A percentile compares a stretch with the other conserved stretches of the same genome.
Evolutionary conservation across 2,113 vertebrate species (phyloP).

Genomic region (Okapia johnstoni): DNA sequence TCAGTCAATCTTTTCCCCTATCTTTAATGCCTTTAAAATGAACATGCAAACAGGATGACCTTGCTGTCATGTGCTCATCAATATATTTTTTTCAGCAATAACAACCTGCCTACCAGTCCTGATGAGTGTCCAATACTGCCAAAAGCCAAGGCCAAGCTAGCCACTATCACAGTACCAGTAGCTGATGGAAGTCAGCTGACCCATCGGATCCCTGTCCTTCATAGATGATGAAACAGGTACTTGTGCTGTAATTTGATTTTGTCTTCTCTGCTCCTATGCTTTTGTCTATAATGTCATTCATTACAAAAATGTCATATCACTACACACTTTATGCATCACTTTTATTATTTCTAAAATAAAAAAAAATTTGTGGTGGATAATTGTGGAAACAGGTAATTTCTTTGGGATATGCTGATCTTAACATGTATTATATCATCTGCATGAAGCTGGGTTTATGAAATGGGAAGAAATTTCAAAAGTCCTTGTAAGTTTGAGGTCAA

Average conservation of each 20-base stretch:
- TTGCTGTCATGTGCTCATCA: neutral
- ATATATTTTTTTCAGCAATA: neutral
- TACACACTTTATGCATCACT: neutral
- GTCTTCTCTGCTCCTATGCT: neutral
- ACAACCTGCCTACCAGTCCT: fast-evolving
- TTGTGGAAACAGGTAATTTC: neutral
- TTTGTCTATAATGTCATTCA: neutral
- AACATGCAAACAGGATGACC: neutral
- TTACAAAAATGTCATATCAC: neutral
- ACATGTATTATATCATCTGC: neutral
- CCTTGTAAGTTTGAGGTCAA: neutral
- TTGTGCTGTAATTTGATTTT: neutral
- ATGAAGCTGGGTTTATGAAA: neutral
- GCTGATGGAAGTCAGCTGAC: neutral
- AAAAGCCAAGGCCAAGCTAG: neutral
- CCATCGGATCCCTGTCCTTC: neutral
- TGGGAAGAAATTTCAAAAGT: neutral
- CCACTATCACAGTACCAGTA: neutral
- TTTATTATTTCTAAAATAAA: neutral
- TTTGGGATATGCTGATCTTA: neutral
- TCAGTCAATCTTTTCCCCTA: neutral
- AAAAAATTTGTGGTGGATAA: neutral
- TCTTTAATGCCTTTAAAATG: neutral
- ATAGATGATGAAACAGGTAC: neutral
- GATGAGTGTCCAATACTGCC: neutral